Evolutionary conservation across 64 coral and sea anemone genomes (phyloP).

Genomic region (Montipora foliosa): DNA sequence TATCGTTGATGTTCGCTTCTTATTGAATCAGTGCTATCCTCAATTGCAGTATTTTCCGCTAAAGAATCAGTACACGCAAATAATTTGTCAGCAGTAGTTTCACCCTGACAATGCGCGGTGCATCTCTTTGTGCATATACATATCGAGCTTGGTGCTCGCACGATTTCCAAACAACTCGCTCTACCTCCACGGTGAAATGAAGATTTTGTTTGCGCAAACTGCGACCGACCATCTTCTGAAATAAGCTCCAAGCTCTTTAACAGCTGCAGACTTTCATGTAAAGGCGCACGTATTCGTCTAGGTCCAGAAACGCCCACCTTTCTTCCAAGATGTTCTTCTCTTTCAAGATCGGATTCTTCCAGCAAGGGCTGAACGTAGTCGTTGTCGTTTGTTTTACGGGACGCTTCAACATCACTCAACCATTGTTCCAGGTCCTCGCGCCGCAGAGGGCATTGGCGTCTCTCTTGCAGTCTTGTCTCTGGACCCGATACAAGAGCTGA

Average conservation of each 20-base stretch:
- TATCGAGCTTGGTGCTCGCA: constrained; percentile 22
- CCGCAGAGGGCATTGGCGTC: background rate
- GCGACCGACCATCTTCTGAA: background rate
- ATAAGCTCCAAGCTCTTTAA: constrained; percentile 4
- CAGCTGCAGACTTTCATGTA: constrained; percentile 28
- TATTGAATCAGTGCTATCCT: background rate
- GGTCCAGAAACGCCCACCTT: background rate
- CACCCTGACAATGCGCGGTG: background rate
- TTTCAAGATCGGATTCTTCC: background rate
- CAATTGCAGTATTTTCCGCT: background rate
- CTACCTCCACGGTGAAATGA: constrained; percentile 14
- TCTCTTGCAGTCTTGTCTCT: background rate
- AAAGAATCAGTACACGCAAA: background rate
- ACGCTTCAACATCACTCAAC: constrained; percentile 46
- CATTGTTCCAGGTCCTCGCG: constrained; percentile 48
- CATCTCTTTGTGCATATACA: background rate
- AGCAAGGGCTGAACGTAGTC: background rate
- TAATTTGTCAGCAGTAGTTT: background rate
- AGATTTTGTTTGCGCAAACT: background rate
- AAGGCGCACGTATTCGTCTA: background rate
- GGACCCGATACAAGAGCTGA: background rate
- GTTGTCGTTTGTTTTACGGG: background rate
- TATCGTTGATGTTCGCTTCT: background rate
- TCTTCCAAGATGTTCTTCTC: background rate
- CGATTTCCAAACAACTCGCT: constrained; percentile 9